Evolutionary conservation across 2,888 invertebrate species (phyloP).

Genomic region (Apotomis capreana): DNA sequence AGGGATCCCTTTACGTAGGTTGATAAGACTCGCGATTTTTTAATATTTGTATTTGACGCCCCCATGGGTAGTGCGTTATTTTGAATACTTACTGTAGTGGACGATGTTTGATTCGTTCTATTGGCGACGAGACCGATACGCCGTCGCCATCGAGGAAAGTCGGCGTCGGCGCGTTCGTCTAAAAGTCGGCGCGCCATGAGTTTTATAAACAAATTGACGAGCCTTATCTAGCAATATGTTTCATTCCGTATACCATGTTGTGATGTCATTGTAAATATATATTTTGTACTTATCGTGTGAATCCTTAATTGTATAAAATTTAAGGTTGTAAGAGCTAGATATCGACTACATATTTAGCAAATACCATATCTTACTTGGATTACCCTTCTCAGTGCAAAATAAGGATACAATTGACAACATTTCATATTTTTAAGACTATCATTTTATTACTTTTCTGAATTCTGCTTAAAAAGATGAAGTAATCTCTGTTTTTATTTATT

Average conservation of each 20-base stretch:
- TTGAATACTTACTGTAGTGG: slow-evolving; percentile 32
- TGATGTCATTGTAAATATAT: slow-evolving; percentile 72
- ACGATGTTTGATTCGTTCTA: slow-evolving; percentile 1
- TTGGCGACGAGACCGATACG: slow-evolving; percentile 4
- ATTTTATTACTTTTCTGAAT: too few relatives aligned
- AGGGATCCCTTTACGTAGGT: slow-evolving; percentile 42
- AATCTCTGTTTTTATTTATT: too few relatives aligned
- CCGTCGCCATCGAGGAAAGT: background rate
- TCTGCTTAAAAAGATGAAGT: too few relatives aligned
- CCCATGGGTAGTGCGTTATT: background rate
- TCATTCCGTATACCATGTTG: slow-evolving; percentile 67
- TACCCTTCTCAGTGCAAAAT: slow-evolving; percentile 1
- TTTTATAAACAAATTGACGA: slow-evolving; percentile 18
- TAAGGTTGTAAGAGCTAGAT: slow-evolving; percentile 27
- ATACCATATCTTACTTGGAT: slow-evolving; percentile 16
- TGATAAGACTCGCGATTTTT: slow-evolving; percentile 28
- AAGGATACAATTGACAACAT: too few relatives aligned
- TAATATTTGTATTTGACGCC: slow-evolving; percentile 21
- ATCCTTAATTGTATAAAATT: slow-evolving; percentile 31
- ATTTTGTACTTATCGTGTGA: slow-evolving; percentile 76
- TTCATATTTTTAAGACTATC: too few relatives aligned
- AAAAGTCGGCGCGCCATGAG: slow-evolving; percentile 15
- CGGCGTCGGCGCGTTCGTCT: slow-evolving; percentile 1
- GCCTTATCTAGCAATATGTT: slow-evolving; percentile 48
- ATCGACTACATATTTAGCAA: slow-evolving; percentile 13